Conservation (phyloP, 2,888 invertebrate species). For the Spisula solida region DNA sequence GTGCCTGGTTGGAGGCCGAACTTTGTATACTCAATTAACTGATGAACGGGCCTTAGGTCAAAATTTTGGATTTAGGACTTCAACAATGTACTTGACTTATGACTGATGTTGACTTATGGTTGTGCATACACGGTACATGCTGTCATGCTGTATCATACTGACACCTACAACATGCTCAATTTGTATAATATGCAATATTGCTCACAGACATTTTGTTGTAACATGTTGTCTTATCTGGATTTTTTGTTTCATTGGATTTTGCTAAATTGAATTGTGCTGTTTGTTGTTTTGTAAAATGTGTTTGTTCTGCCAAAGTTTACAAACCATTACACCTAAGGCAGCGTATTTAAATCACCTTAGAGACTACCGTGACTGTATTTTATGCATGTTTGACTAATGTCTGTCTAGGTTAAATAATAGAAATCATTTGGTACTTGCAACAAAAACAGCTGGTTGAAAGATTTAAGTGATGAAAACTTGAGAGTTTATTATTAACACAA, state of each 20-base stretch:
- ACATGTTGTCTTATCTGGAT: neutral
- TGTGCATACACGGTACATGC: neutral
- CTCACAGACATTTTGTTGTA: slow-evolving; percentile 18
- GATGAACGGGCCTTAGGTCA: too few relatives aligned
- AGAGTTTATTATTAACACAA: too few relatives aligned
- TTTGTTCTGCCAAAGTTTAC: neutral
- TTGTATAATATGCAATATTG: neutral
- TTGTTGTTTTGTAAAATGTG: neutral
- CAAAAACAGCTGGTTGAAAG: too few relatives aligned
- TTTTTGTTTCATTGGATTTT: neutral
- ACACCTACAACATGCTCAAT: slow-evolving; percentile 18
- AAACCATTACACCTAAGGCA: neutral
- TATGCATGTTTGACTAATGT: too few relatives aligned
- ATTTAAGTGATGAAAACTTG: too few relatives aligned
- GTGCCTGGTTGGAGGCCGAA: too few relatives aligned
- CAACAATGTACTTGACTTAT: too few relatives aligned
- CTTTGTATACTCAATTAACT: too few relatives aligned
- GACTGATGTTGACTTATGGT: too few relatives aligned
- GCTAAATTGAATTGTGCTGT: neutral
- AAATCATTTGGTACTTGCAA: too few relatives aligned
- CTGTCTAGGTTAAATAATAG: too few relatives aligned
- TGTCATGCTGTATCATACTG: neutral
- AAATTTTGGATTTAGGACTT: too few relatives aligned
- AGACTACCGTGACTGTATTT: neutral
- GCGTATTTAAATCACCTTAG: neutral